Evolutionary conservation across 2,113 vertebrate genomes (phyloP).

Genomic region (Thymallus thymallus): DNA sequence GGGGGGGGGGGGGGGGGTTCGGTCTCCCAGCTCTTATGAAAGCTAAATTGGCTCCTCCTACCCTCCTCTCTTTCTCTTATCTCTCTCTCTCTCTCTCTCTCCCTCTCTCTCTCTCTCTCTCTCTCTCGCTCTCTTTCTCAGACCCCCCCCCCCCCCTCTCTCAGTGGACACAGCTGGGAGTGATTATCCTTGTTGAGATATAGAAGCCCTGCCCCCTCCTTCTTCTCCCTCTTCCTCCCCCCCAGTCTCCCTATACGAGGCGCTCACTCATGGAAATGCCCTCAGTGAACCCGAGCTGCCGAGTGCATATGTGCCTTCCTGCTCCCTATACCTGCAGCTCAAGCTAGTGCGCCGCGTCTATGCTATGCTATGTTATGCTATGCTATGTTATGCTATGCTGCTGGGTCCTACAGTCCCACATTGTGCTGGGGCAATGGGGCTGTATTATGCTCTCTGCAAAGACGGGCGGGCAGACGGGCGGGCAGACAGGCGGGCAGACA

Average conservation of each 20-base stretch:
- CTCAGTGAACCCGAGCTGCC: conserved; percentile 36
- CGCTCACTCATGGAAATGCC: conserved; percentile 40
- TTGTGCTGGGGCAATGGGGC: neutral
- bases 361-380: neutral
- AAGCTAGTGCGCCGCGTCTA: neutral
- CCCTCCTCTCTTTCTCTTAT: neutral
- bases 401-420: too few species aligned
- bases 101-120: neutral
- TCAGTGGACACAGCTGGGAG: conserved; percentile 59
- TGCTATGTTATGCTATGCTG: too few species aligned
- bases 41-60: conserved; percentile 28
- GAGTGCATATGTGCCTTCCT: conserved; percentile 29
- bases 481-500: neutral
- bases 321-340: neutral
- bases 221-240: too few species aligned
- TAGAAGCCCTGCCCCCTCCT: conserved; percentile 35
- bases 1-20: conserved; percentile 23
- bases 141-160: neutral
- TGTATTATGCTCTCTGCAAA: neutral
- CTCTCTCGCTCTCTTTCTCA: neutral
- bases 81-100: neutral
- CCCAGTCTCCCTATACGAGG: conserved; percentile 40
- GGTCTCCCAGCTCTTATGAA: conserved; percentile 41
- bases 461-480: too few species aligned
- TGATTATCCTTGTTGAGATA: conserved; percentile 56